These are phyloP conservation scores for Caenorhabditis macrosperma DNA, from an alignment of 2,888 invertebrate species.

Conservation along the genomic window DNA sequence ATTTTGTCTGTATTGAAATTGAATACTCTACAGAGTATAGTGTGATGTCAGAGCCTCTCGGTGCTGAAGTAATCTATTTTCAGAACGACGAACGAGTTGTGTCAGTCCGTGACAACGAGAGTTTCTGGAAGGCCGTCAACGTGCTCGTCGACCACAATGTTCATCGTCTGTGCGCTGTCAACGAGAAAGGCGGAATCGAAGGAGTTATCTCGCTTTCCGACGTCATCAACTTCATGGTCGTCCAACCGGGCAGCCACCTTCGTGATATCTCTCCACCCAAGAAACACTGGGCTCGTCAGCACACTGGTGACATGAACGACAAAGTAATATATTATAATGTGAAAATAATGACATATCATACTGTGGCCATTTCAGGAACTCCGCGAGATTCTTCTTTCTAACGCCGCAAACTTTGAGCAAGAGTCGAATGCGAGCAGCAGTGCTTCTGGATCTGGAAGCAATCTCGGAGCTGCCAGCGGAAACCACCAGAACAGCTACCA, in stretches of 20 bases:
- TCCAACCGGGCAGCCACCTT: conserved; percentile 63
- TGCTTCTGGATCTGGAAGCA: conserved; percentile 11
- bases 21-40: too few species aligned
- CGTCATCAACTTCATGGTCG: conserved; percentile 72
- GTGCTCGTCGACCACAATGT: conserved; percentile 72
- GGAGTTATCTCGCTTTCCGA: conserved; percentile 73
- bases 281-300: conserved; percentile 56
- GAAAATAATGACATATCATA: neutral
- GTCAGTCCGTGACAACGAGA: conserved; percentile 69
- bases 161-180: conserved; percentile 69
- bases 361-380: conserved; percentile 40
- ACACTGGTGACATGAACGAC: conserved; percentile 65
- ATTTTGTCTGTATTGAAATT: too few species aligned
- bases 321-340: conserved; percentile 19
- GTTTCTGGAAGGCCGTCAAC: conserved; percentile 69
- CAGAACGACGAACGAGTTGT: conserved; percentile 68
- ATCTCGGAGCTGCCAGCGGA: conserved; percentile 12
- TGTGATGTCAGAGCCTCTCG: too few species aligned
- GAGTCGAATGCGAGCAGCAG: conserved; percentile 47
- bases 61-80: conserved; percentile 24
- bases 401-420: conserved; percentile 54
- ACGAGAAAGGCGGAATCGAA: conserved; percentile 69
- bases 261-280: conserved; percentile 43
- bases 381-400: conserved; percentile 51
- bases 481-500: conserved; percentile 26